These are phyloP conservation scores for Drosophila orosa DNA, from an alignment of 1,140 invertebrate genomes.

Conservation along the genomic window DNA sequence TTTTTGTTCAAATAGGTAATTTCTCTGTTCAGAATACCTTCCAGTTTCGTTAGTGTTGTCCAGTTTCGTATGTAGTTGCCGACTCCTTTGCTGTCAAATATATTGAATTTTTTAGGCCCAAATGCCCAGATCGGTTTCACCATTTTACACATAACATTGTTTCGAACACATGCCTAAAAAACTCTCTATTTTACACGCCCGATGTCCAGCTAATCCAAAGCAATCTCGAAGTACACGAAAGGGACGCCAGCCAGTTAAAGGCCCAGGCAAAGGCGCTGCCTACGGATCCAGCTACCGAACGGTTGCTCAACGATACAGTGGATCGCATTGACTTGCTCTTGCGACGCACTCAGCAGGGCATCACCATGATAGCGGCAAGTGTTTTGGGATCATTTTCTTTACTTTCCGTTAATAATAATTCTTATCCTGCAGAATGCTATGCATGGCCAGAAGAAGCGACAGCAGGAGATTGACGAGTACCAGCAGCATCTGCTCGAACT, in stretches of 20 bases:
- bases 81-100: constrained; percentile 29
- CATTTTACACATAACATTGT: not conserved
- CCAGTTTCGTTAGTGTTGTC: constrained; percentile 35
- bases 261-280: constrained; percentile 65
- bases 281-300: constrained; percentile 74
- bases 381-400: not conserved
- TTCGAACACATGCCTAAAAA: constrained; percentile 20
- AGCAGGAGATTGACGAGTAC: constrained; percentile 86
- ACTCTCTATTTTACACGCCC: constrained; percentile 8
- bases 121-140: not conserved
- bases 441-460: constrained; percentile 85
- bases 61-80: constrained; percentile 55
- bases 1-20: constrained; percentile 25
- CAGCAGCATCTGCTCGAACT: constrained; percentile 87
- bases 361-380: constrained; percentile 82
- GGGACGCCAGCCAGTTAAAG: constrained; percentile 67
- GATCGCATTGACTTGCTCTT: constrained; percentile 79
- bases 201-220: constrained; percentile 76
- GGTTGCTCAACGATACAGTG: constrained; percentile 72
- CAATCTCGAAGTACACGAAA: constrained; percentile 79
- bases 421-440: constrained; percentile 84
- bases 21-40: constrained; percentile 29
- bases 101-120: constrained; percentile 32
- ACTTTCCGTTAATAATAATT: not conserved
- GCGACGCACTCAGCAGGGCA: constrained; percentile 78